Evolutionary conservation across 2,797 vertebrate species (phyloP).

Genomic region (Ptychadena robeensis): DNA sequence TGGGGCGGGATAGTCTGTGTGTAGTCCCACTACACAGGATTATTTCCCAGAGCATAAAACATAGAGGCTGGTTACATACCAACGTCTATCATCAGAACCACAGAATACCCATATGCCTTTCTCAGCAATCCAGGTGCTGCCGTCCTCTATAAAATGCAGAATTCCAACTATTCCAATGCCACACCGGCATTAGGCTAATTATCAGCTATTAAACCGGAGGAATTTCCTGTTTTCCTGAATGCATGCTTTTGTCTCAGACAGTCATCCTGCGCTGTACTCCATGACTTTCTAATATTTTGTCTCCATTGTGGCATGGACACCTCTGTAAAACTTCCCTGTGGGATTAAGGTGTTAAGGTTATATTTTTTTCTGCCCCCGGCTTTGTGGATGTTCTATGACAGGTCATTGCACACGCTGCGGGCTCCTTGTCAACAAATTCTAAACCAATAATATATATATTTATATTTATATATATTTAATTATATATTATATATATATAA

Average conservation of each 20-base stretch:
- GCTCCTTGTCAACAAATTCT: slow-evolving; percentile 31
- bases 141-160: slow-evolving; percentile 44
- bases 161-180: slow-evolving; percentile 44
- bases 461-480: no score
- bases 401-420: slow-evolving; percentile 17
- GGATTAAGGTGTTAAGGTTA: not conserved
- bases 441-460: no score
- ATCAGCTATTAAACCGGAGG: slow-evolving; percentile 38
- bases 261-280: slow-evolving; percentile 31
- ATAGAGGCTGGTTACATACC: slow-evolving; percentile 6
- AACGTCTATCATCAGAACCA: slow-evolving; percentile 1
- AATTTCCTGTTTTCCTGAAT: slow-evolving; percentile 22
- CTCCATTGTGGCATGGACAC: slow-evolving; percentile 31
- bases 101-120: slow-evolving; percentile 9
- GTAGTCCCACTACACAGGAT: not conserved
- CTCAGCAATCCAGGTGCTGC: not conserved
- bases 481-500: no score
- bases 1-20: not conserved
- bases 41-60: slow-evolving; percentile 13
- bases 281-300: slow-evolving; percentile 36
- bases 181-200: slow-evolving; percentile 35
- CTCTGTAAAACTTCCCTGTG: slow-evolving; percentile 33
- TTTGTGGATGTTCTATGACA: slow-evolving; percentile 25
- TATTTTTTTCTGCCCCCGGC: not conserved
- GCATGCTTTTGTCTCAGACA: slow-evolving; percentile 21